Evolutionary conservation across 2,113 vertebrate genomes (phyloP), one percentile per base, ranked within the genome.

Genomic region (Carettochelys insculpta): DNA sequence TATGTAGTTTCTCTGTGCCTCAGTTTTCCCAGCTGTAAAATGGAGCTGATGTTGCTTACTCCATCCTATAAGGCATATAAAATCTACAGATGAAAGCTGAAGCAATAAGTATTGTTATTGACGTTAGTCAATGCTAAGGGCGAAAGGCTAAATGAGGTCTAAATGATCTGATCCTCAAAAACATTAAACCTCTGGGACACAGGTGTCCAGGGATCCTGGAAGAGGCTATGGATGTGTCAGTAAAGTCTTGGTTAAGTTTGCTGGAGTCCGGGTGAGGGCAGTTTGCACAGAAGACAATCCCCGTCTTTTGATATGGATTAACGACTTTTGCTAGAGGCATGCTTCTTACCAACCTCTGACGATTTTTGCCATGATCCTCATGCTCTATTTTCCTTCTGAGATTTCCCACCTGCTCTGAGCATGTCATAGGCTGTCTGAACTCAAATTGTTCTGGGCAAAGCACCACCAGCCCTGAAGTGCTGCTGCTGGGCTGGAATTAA

Each of bases 401-500:
- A 90, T 53, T 92, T 71, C 58, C 76, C 86, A 91, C 80, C 27
- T 3, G 51, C 80, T 92, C 90, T 90, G 88, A 82, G 53, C 65
- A 58, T 86, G 82, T 86, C 77, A 38, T 89, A 92, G 76, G 13
- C 41, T 45, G 48, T 80, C 81, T 12, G 81, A 92, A 83, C 5
- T 3, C 53, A 82, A 89, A 54, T 10, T 29, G 1, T 68, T 48
- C 41, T 45, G 92, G 53, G 82, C 83, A 90, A 86, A 90, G 82
- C 65, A 76, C 87, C 84, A 86, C 90, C 78, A 83, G 80, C 75
- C 31, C 87, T 80, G 83, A 56, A 6, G 87, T 78, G 82, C 87
- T 88, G 90, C 91, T 89, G 86, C 88, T 84, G 8, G 75, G 43
- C 61, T 88, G 83, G 82, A 95, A 94, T 38, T 80, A 85, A 78